phyloP scores from a whole-genome alignment of 2,113 vertebrate genomes.

The Chloropsis hardwickii region DNA sequence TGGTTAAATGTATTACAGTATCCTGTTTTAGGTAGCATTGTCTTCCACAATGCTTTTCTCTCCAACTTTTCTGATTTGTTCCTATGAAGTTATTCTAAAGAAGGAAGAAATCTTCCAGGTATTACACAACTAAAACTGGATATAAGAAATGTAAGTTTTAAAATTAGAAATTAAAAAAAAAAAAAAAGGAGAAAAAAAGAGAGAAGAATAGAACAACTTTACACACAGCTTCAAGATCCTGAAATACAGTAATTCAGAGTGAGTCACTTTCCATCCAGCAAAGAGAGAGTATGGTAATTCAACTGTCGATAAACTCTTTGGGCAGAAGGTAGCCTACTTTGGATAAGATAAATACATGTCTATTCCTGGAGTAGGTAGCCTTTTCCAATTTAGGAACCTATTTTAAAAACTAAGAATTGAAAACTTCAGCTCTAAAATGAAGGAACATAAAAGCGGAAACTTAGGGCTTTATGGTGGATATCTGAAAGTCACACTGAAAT shows the following conservation, averaged over 20 bases:
- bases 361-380: background rate
- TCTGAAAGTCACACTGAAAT: conserved; percentile 8
- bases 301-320: background rate
- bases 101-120: background rate
- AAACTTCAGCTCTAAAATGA: conserved; percentile 41
- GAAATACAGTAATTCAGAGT: background rate
- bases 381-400: background rate
- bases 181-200: background rate
- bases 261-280: conserved; percentile 28
- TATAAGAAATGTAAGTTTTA: background rate
- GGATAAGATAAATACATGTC: background rate
- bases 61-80: background rate
- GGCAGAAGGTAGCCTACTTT: background rate
- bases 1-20: background rate
- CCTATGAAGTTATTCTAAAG: background rate
- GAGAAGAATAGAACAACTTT: background rate
- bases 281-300: conserved; percentile 21
- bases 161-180: background rate
- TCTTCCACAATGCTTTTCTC: conserved; percentile 23
- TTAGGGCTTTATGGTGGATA: background rate
- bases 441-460: background rate
- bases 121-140: background rate
- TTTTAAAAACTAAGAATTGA: conserved; percentile 34
- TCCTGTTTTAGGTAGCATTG: conserved; percentile 29
- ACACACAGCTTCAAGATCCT: background rate